A percentile compares a stretch with the other conserved stretches of the same genome.
Evolutionary conservation across 2,888 invertebrate species (phyloP).

Genomic region (Dusona sp.): DNA sequence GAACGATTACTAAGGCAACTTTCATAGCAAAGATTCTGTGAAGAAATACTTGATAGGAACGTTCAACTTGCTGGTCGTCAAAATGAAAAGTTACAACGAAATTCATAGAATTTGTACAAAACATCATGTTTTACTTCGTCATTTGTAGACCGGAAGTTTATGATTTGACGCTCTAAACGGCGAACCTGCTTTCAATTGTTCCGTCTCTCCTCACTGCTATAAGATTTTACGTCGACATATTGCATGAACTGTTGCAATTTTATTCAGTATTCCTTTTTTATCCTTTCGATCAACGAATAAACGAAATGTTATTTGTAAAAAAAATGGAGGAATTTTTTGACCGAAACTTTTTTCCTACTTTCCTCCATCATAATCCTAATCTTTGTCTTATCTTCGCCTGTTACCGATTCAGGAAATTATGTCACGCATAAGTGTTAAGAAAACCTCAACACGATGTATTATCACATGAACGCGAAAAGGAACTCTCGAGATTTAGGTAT

Average conservation of each 20-base stretch:
- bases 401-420: conserved; percentile 43
- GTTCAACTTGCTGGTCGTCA: conserved; percentile 1
- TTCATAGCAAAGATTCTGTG: conserved; percentile 23
- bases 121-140: not conserved
- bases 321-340: not conserved
- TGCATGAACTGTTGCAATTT: not conserved
- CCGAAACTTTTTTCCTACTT: not conserved
- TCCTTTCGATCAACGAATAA: conserved; percentile 13
- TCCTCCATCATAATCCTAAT: not conserved
- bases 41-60: conserved; percentile 23
- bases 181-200: not conserved
- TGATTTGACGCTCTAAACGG: conserved; percentile 11
- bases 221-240: not conserved
- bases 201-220: not conserved
- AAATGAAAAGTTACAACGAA: conserved; percentile 35
- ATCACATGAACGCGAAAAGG: conserved; percentile 10
- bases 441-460: conserved; percentile 18
- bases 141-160: conserved; percentile 35
- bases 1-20: conserved; percentile 24
- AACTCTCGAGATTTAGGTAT: conserved; percentile 6
- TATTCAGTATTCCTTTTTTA: conserved; percentile 17
- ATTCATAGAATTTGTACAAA: conserved; percentile 42
- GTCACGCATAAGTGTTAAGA: conserved; percentile 25
- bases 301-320: not conserved
- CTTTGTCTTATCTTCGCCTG: conserved; percentile 39